phyloP scores from a whole-genome alignment of 2,888 invertebrate species.

The Anticlea derivata region DNA sequence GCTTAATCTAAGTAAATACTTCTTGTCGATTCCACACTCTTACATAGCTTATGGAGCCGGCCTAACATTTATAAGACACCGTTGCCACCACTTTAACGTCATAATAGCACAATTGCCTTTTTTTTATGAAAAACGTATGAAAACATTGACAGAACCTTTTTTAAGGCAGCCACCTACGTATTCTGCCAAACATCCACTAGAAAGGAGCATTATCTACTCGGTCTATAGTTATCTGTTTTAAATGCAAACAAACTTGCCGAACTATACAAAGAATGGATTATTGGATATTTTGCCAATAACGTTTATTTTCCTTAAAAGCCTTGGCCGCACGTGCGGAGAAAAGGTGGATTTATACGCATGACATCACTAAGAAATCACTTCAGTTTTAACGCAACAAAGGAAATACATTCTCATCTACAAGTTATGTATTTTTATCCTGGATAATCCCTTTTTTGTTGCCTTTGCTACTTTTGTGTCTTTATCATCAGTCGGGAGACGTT shows the following conservation, averaged over 20 bases:
- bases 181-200: neutral
- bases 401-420: neutral
- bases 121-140: no score
- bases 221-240: neutral
- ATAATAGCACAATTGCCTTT: no score
- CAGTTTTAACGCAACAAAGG: neutral
- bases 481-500: no score
- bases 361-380: neutral
- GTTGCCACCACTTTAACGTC: no score
- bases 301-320: conserved; percentile 10
- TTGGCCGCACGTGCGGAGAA: neutral
- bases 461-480: neutral
- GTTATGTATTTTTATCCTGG: neutral
- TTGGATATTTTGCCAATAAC: conserved; percentile 6
- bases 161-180: neutral
- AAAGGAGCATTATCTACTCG: no score
- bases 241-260: conserved; percentile 2
- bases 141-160: no score
- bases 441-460: neutral
- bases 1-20: no score
- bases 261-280: conserved; percentile 7
- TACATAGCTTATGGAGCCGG: no score
- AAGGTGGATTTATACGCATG: no score
- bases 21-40: no score
- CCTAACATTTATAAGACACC: no score